Evolutionary conservation across 1,140 invertebrate species (phyloP), one percentile per base, ranked within the genome.

Genomic region (Drosophila tsacasi): DNA sequence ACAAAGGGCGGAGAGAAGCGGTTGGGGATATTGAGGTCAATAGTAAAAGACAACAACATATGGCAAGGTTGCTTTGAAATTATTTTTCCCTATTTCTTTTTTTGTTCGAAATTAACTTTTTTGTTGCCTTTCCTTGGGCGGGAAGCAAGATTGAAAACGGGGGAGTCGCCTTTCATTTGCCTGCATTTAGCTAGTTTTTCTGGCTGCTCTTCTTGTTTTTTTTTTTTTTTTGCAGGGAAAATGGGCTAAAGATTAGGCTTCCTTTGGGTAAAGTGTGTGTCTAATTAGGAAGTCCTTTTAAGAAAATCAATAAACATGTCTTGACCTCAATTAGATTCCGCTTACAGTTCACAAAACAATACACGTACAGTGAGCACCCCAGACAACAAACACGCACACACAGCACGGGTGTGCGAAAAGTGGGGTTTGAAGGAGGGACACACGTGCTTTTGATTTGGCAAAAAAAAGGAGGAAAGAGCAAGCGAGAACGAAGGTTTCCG

Each of bases 301-400:
- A 84, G 81, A 90, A 90, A 90, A 90, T 90, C 85, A 90, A 90
- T 90, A 90, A 90, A 85, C 81, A 90, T 90, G 85, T 90, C 85
- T 90, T 90, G 85, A 90, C 85, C 85, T 90, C 85, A 90, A 90
- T 90, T 90, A 90, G 84, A 89, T 87, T 87, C 63, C 83, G 83
- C 83, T 86, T 87, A 87, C 83, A 86, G 79, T 87, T 87, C 83
- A 87, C 83, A 87, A 87, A 80, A 87, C 83, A 83, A 81, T 74
- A 74, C 71, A 84, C 79, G 74, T 83, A 83, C 61, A 79, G 59
- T 71, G 82, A 83, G 83, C 78, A 83, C 76, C 71, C 71, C 76
- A 86, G 83, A 85, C 83, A 85, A 85, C 79, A 83, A 85, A 84
- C 81, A 73, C 69, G 71, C 68, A 67, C 58, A 80, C 40, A 83